phyloP scores from a whole-genome alignment of 2,888 invertebrate genomes.

The Oxyteleia sp. region DNA sequence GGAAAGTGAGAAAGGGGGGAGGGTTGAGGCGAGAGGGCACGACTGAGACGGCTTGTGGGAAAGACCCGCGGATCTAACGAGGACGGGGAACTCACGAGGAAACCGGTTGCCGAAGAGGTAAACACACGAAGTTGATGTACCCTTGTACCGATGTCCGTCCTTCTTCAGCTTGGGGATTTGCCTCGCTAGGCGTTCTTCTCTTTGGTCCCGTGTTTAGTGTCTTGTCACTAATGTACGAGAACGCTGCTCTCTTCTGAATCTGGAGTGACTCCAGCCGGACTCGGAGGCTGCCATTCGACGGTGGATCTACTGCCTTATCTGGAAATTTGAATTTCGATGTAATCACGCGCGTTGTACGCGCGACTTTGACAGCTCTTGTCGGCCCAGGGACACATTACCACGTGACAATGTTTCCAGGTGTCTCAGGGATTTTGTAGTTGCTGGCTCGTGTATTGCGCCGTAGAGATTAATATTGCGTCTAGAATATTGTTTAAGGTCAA shows the following conservation, averaged over 20 bases:
- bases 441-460: conserved; percentile 19
- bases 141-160: conserved; percentile 77
- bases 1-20: conserved; percentile 65
- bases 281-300: conserved; percentile 26
- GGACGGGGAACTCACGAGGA: conserved; percentile 71
- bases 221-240: conserved; percentile 60
- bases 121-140: conserved; percentile 86
- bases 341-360: conserved; percentile 56
- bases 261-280: conserved; percentile 49
- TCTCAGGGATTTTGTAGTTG: conserved; percentile 24
- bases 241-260: conserved; percentile 48
- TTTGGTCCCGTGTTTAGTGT: conserved; percentile 49
- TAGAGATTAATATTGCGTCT: no score
- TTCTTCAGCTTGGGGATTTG: conserved; percentile 64
- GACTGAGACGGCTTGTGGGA: conserved; percentile 28
- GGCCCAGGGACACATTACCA: conserved; percentile 78
- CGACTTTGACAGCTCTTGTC: conserved; percentile 64
- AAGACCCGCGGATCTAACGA: conserved; percentile 18
- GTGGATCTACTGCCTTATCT: conserved; percentile 56
- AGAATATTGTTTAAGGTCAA: conserved; percentile 45
- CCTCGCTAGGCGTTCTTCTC: conserved; percentile 42
- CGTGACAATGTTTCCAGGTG: conserved; percentile 55
- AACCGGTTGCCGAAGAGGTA: conserved; percentile 85
- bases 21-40: conserved; percentile 62
- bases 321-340: conserved; percentile 71